Percentiles rank a stretch among this genome's conserved stretches.
phyloP scores from a whole-genome alignment of 2,888 invertebrate species.

The Fragum fragum region DNA sequence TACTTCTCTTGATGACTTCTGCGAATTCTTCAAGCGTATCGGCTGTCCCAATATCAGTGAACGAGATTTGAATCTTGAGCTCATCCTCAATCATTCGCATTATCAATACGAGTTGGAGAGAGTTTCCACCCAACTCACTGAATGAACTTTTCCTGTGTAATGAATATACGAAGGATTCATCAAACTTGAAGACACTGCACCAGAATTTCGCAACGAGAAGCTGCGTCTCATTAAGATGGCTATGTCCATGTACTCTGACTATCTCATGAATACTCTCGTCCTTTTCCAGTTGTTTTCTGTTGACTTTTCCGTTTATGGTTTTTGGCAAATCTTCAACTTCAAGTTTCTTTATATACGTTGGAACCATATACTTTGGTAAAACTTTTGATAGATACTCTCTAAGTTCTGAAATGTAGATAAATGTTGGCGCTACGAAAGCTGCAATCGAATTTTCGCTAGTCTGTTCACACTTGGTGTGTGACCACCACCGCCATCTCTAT shows the following conservation, averaged over 20 bases:
- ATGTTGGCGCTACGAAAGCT: conserved; percentile 73
- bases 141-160: conserved; percentile 74
- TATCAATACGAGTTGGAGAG: conserved; percentile 73
- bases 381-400: conserved; percentile 72
- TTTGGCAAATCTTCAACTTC: conserved; percentile 70
- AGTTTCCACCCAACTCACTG: conserved; percentile 78
- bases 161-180: conserved; percentile 65
- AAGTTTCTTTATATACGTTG: conserved; percentile 71
- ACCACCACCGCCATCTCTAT: conserved; percentile 76
- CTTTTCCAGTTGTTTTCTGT: conserved; percentile 67
- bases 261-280: conserved; percentile 71
- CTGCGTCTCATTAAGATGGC: conserved; percentile 73
- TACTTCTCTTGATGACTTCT: conserved; percentile 66
- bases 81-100: conserved; percentile 70
- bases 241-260: conserved; percentile 44
- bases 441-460: conserved; percentile 67
- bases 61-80: conserved; percentile 66
- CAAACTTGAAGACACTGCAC: conserved; percentile 71
- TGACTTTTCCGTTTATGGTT: conserved; percentile 74
- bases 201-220: conserved; percentile 69
- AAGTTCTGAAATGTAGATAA: conserved; percentile 71
- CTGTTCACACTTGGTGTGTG: conserved; percentile 63
- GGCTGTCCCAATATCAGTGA: conserved; percentile 72
- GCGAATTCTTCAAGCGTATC: conserved; percentile 75
- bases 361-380: conserved; percentile 77